phyloP scores from a whole-genome alignment of 2,888 invertebrate genomes.

The Gnatocerus cornutus region DNA sequence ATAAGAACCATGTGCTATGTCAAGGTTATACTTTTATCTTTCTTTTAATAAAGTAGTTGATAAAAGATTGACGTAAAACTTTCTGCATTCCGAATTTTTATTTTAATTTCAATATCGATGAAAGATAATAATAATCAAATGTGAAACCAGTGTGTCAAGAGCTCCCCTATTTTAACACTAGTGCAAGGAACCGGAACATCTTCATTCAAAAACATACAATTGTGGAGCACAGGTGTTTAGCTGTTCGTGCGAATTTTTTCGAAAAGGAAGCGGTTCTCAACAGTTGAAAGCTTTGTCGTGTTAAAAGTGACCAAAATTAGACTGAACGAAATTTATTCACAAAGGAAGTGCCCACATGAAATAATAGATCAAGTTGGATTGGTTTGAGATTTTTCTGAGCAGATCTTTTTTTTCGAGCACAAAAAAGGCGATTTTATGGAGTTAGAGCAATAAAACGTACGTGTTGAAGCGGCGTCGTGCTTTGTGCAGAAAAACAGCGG shows the following conservation, averaged over 20 bases:
- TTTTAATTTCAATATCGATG: not conserved
- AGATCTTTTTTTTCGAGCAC: no score
- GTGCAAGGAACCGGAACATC: slow-evolving; percentile 13
- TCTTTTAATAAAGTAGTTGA: not conserved
- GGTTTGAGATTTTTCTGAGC: no score
- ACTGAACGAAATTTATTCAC: no score
- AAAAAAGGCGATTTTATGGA: no score
- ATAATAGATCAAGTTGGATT: no score
- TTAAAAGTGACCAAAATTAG: not conserved
- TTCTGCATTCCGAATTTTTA: not conserved
- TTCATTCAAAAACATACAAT: slow-evolving; percentile 20
- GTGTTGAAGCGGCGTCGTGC: no score
- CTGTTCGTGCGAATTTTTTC: slow-evolving; percentile 21
- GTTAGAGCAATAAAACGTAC: no score
- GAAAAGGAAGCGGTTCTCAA: slow-evolving; percentile 23
- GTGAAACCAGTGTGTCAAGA: not conserved
- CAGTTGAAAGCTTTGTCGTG: not conserved
- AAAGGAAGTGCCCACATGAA: no score
- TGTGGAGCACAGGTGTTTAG: slow-evolving; percentile 16
- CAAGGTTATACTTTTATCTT: no score
- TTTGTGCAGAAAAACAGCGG: no score
- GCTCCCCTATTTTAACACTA: slow-evolving; percentile 17
- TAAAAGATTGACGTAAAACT: not conserved
- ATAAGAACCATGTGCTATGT: no score
- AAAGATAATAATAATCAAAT: not conserved